Percentiles rank a stretch among this genome's conserved stretches.
phyloP scores from a whole-genome alignment of 30 jellyfish, hydroid and myxozoan species.

The Aurelia sp. region DNA sequence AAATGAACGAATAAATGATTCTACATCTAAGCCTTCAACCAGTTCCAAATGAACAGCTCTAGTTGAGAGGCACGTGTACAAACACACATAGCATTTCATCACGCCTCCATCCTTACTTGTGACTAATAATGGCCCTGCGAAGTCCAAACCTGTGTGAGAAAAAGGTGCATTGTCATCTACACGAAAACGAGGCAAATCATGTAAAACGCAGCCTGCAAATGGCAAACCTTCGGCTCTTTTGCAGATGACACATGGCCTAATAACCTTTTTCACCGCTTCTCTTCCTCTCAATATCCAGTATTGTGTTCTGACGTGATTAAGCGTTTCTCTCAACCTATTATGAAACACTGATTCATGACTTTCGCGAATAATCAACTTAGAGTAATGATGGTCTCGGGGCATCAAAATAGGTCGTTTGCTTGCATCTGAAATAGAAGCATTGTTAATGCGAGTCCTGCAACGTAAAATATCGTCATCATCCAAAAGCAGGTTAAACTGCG shows the following conservation, averaged over 20 bases:
- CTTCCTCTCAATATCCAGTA: conserved; percentile 32
- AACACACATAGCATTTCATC: background rate
- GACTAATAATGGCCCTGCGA: background rate
- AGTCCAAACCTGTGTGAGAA: conserved; percentile 10
- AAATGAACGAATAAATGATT: too few relatives aligned
- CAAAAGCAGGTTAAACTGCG: conserved; percentile 12
- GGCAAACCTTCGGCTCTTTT: background rate
- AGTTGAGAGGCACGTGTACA: background rate
- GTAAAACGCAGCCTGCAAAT: background rate
- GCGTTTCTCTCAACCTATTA: conserved; percentile 23
- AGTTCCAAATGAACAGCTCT: background rate
- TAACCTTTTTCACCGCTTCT: conserved; percentile 11
- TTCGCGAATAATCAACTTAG: background rate
- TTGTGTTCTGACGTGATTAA: background rate
- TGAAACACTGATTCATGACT: conserved; percentile 14
- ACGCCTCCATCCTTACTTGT: background rate
- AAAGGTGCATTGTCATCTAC: conserved; percentile 9
- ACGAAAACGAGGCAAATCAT: conserved; percentile 17
- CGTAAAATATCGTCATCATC: conserved; percentile 1
- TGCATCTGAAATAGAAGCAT: background rate
- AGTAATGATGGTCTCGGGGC: background rate
- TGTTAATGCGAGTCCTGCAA: background rate
- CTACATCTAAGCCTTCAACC: too few relatives aligned
- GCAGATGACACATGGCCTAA: conserved; percentile 26
- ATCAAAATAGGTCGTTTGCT: conserved; percentile 12